These are phyloP conservation scores for Sycophila texana DNA, from an alignment of 2,888 invertebrate genomes.

Conservation along the genomic window DNA sequence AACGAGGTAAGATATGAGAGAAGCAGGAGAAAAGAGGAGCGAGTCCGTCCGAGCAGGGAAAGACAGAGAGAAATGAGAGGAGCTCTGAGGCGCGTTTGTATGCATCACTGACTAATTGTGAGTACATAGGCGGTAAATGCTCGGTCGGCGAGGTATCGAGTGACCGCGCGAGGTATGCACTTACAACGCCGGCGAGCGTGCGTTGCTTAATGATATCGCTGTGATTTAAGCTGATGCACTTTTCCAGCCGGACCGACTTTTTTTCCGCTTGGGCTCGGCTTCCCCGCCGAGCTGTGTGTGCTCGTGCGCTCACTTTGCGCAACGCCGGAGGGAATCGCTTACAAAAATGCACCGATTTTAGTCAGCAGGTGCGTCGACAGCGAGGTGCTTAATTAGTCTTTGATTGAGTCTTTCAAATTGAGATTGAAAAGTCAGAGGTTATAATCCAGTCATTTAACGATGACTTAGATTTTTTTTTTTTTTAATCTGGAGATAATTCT, in stretches of 20 bases:
- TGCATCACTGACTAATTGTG: slow-evolving; percentile 41
- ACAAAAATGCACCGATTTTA: too few relatives aligned
- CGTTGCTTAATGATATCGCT: slow-evolving; percentile 28
- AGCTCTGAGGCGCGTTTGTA: slow-evolving; percentile 10
- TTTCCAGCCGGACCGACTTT: neutral
- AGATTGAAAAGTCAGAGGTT: too few relatives aligned
- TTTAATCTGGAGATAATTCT: too few relatives aligned
- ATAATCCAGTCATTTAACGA: too few relatives aligned
- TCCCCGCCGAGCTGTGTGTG: too few relatives aligned
- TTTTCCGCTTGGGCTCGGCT: neutral
- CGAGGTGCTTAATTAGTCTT: too few relatives aligned
- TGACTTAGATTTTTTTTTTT: too few relatives aligned
- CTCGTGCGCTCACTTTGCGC: too few relatives aligned
- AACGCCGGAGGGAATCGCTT: too few relatives aligned
- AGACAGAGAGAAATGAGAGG: slow-evolving; percentile 44
- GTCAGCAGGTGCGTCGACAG: too few relatives aligned
- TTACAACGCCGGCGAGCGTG: slow-evolving; percentile 27
- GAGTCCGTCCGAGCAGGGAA: neutral
- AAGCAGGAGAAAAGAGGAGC: neutral
- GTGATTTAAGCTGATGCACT: slow-evolving; percentile 44
- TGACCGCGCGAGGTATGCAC: slow-evolving; percentile 29
- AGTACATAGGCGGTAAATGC: slow-evolving; percentile 30
- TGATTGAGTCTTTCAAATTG: too few relatives aligned
- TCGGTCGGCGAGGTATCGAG: slow-evolving; percentile 27
- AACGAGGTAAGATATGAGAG: too few relatives aligned